These are phyloP conservation scores for Hyperoplus lanceolatus DNA, from an alignment of 2,797 vertebrate genomes.

Conservation along the genomic window DNA sequence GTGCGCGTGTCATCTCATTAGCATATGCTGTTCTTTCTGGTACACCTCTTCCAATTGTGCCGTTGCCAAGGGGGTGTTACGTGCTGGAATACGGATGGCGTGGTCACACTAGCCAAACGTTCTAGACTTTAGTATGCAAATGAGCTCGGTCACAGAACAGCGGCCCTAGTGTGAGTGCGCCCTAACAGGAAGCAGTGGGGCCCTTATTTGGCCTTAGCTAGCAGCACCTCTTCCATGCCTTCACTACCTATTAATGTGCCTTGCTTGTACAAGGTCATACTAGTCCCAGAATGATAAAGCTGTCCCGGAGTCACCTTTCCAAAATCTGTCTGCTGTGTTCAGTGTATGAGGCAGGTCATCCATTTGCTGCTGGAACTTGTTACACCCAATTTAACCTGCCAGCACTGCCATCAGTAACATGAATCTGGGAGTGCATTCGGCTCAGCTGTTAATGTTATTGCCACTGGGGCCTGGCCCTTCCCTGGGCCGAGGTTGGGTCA, in stretches of 20 bases:
- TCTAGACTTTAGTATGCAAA: no score
- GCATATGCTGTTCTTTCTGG: no score
- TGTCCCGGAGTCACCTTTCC: constrained; percentile 53
- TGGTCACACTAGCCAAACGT: no score
- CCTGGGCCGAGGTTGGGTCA: constrained; percentile 58
- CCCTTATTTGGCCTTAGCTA: constrained; percentile 21
- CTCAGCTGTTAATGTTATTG: constrained; percentile 73
- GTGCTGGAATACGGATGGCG: no score
- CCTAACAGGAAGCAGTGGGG: constrained; percentile 10
- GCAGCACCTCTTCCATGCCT: constrained; percentile 45
- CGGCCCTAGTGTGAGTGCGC: no score
- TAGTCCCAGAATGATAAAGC: constrained; percentile 58
- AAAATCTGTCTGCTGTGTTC: constrained; percentile 70
- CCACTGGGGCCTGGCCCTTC: constrained; percentile 67
- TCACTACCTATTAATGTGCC: constrained; percentile 55
- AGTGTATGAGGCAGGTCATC: constrained; percentile 62
- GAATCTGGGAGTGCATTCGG: constrained; percentile 79
- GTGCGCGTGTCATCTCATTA: no score
- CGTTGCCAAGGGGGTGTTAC: no score
- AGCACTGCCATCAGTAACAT: constrained; percentile 73
- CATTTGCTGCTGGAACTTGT: constrained; percentile 76
- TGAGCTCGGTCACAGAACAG: no score
- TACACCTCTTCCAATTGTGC: no score
- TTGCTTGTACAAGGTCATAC: constrained; percentile 70
- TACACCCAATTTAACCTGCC: constrained; percentile 82